phyloP scores from a whole-genome alignment of 2,113 vertebrate genomes.

The Danionella cerebrum region DNA sequence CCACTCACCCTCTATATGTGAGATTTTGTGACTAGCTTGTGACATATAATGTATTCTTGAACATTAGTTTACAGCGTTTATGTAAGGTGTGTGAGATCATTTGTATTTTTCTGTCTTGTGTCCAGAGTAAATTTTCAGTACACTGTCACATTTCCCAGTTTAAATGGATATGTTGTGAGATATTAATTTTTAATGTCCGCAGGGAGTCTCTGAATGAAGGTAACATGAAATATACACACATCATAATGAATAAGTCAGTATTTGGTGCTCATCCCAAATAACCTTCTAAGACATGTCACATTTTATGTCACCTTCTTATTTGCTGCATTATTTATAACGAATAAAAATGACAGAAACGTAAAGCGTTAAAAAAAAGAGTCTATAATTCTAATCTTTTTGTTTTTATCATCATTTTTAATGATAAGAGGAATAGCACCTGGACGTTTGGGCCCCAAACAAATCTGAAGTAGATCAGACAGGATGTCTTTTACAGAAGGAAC shows the following conservation, averaged over 20 bases:
- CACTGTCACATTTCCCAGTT: not conserved
- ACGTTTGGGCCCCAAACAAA: too few relatives aligned
- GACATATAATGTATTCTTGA: not conserved
- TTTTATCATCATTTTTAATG: too few relatives aligned
- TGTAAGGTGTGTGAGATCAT: too few relatives aligned
- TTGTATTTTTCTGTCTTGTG: not conserved
- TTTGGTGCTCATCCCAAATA: not conserved
- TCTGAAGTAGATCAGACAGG: too few relatives aligned
- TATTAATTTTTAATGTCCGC: not conserved
- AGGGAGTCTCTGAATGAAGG: not conserved
- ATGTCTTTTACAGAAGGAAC: too few relatives aligned
- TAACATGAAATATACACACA: not conserved
- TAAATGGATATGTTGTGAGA: not conserved
- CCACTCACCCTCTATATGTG: constrained; percentile 1
- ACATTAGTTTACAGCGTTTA: not conserved
- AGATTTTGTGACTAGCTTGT: not conserved
- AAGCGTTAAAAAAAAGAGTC: too few relatives aligned
- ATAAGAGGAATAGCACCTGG: too few relatives aligned
- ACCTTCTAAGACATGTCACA: not conserved
- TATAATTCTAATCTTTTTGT: too few relatives aligned
- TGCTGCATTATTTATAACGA: not conserved
- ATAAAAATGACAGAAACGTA: too few relatives aligned
- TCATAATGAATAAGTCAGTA: not conserved
- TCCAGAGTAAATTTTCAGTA: not conserved
- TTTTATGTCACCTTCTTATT: not conserved